phyloP scores from a whole-genome alignment of 2,113 vertebrate species.

The Okapia johnstoni region DNA sequence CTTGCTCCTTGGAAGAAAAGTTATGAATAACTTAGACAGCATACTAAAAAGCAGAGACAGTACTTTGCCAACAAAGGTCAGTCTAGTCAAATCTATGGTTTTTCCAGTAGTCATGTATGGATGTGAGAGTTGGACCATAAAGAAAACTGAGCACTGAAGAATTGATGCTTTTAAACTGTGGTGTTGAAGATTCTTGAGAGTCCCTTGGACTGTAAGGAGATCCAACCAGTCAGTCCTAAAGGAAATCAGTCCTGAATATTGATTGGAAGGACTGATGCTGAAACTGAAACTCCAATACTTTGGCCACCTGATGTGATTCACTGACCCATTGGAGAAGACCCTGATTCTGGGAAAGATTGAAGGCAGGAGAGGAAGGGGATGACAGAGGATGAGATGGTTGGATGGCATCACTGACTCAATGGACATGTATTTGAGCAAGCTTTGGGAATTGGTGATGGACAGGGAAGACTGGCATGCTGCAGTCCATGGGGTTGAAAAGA shows the following conservation, averaged over 20 bases:
- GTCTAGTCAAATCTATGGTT: not conserved
- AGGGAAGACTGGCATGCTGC: not conserved
- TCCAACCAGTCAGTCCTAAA: not conserved
- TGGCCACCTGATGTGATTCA: not conserved
- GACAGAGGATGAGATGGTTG: not conserved
- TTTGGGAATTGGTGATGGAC: not conserved
- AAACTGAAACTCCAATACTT: not conserved
- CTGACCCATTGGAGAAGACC: not conserved
- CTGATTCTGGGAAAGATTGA: not conserved
- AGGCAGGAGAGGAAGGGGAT: not conserved
- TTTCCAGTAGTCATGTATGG: not conserved
- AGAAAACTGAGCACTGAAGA: fast-evolving
- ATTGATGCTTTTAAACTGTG: not conserved
- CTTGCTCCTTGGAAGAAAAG: not conserved
- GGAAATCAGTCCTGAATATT: not conserved
- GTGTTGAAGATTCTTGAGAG: not conserved
- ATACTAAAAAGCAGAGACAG: not conserved
- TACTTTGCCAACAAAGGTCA: not conserved
- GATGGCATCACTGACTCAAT: not conserved
- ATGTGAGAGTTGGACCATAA: not conserved
- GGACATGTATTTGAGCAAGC: not conserved
- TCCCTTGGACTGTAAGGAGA: not conserved
- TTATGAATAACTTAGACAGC: not conserved
- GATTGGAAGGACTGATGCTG: not conserved
- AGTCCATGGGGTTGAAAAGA: not conserved